These are phyloP conservation scores for Homarus americanus DNA, from an alignment of 1,140 invertebrate species.

Conservation along the genomic window DNA sequence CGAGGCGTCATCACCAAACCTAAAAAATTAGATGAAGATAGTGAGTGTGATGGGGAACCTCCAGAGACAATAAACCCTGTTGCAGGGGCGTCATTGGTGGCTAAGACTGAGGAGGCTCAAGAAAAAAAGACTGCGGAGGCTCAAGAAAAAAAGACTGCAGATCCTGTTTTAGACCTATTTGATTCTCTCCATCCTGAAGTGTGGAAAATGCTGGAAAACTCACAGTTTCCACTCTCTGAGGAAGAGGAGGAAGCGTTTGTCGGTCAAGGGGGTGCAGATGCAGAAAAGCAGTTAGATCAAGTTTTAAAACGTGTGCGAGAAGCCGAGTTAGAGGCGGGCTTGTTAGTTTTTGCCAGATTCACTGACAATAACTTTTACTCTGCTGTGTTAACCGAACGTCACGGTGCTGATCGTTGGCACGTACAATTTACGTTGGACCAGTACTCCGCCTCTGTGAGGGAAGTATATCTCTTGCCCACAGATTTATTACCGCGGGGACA, in stretches of 20 bases:
- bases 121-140: no score
- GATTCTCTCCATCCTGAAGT: slow-evolving; percentile 34
- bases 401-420: slow-evolving; percentile 63
- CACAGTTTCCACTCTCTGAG: slow-evolving; percentile 59
- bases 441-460: slow-evolving; percentile 55
- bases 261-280: slow-evolving; percentile 35
- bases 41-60: slow-evolving; percentile 30
- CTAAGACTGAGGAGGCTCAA: background rate
- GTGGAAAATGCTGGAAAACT: slow-evolving; percentile 46
- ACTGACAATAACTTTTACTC: slow-evolving; percentile 74
- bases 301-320: slow-evolving; percentile 62
- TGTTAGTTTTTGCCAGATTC: slow-evolving; percentile 72
- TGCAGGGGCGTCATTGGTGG: background rate
- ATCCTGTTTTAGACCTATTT: slow-evolving; percentile 29
- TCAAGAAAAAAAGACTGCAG: background rate
- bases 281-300: slow-evolving; percentile 66
- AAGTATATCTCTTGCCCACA: slow-evolving; percentile 70
- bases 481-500: slow-evolving; percentile 69
- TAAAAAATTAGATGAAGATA: background rate
- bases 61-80: slow-evolving; percentile 9
- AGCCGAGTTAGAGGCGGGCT: slow-evolving; percentile 49
- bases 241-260: slow-evolving; percentile 66
- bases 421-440: slow-evolving; percentile 71
- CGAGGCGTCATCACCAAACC: background rate
- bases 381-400: slow-evolving; percentile 57